Base-by-base conservation (phyloP, 1,140 invertebrate species). In the Araneus ventricosus region DNA sequence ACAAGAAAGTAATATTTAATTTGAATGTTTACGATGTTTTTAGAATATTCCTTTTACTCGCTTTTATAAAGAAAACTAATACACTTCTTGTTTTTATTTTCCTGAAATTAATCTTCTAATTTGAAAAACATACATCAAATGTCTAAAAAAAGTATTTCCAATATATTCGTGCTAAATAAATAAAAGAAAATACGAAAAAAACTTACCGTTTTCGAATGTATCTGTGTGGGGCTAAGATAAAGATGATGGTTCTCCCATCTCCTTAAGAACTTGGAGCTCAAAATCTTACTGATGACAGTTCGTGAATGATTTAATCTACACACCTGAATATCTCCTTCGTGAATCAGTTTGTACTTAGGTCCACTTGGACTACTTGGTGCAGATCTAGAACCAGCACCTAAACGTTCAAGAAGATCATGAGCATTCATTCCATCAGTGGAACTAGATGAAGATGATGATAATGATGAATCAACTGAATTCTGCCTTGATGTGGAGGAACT, bases 241-340 rank as follows among this genome's bases (percentile, higher is more conserved):
- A 98, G 95, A 94, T 97, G 97, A 95, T 98, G 97, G 63, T 96
- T 97, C 95, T 98, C 97, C 97, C 97, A 98, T 93, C 97, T 95
- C 70, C 98, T 95, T 6, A 98, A 96, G 94, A 98, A 98, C 95
- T 97, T 97, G 59, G 97, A 97, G 86, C 97, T 97, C 91, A 98
- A 95, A 90, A 98, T 97, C 95, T 98, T 98, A 95, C 97, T 97
- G 89, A 98, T 97, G 67, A 98, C 97, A 67, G 97, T 98, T 90
- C 97, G 96, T 0, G 97, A 97, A 94, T 98, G 97, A 94, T 98
- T 97, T 80, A 98, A 96, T 94, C 97, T 97, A 96, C 97, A 98
- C 57, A 98, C 96, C 95, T 97, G 97, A 34, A 98, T 96, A 89
- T 97, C 97, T 0, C 97, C 97, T 92, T 98, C 97, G 22, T 96